A percentile compares a stretch with the other conserved stretches of the same genome.
phyloP scores from a whole-genome alignment of 2,113 vertebrate species.

The Erythrolamprus reginae region DNA sequence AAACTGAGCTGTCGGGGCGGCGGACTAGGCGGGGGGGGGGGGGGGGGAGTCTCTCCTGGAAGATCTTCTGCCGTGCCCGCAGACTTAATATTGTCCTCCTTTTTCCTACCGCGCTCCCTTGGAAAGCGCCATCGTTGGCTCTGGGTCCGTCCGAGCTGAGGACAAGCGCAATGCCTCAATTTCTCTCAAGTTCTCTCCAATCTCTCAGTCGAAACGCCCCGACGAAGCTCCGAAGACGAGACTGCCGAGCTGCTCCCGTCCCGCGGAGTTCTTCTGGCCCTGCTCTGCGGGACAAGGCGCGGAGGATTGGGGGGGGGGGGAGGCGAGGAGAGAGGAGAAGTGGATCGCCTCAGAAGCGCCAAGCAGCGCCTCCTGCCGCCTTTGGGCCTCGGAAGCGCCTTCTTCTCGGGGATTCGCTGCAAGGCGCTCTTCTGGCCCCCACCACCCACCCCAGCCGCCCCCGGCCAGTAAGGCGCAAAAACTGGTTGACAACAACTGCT shows the following conservation, averaged over 20 bases:
- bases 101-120: background rate
- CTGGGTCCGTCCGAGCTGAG: no score
- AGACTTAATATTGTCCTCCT: background rate
- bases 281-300: background rate
- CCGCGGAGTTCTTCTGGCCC: background rate
- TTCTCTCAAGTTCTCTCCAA: no score
- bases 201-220: no score
- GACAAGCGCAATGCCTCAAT: no score
- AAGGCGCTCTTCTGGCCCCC: background rate
- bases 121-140: background rate
- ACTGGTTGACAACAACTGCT: background rate
- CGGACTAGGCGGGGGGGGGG: no score
- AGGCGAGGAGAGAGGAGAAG: accelerated
- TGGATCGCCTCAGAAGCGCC: background rate
- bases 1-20: background rate
- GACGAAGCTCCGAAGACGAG: background rate
- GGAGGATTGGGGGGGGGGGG: background rate
- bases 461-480: background rate
- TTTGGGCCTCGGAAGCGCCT: background rate
- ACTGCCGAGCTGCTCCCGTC: background rate
- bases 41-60: background rate
- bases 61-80: background rate
- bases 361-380: background rate
- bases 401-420: background rate
- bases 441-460: no score